Percentiles rank a stretch among this genome's conserved stretches.
phyloP scores from a whole-genome alignment of 2,797 vertebrate species.

The Uromys caudimaculatus region DNA sequence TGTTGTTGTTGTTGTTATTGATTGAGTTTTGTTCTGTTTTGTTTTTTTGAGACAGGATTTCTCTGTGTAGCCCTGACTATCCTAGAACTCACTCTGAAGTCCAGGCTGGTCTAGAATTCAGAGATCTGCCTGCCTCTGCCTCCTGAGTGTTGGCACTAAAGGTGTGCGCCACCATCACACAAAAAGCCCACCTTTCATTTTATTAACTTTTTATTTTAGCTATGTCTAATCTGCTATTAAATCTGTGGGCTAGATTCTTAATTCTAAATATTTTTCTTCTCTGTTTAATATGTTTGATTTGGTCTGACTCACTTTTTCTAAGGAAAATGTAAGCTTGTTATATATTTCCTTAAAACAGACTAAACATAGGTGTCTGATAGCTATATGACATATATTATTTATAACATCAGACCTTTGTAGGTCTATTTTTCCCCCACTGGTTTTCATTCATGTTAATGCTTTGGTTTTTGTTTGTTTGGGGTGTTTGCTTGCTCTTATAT shows the following conservation, averaged over 20 bases:
- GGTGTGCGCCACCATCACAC: background rate
- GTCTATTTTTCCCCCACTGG: conserved; percentile 29
- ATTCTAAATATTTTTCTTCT: conserved; percentile 45
- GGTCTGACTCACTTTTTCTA: conserved; percentile 37
- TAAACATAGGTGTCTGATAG: background rate
- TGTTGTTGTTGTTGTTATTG: background rate
- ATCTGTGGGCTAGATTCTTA: conserved; percentile 31
- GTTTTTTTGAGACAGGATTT: background rate
- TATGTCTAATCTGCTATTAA: background rate
- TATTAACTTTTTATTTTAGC: conserved; percentile 7
- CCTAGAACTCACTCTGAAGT: background rate
- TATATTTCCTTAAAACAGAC: conserved; percentile 26
- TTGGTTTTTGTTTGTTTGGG: conserved; percentile 44
- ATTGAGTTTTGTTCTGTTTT: background rate
- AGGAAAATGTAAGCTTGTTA: conserved; percentile 29
- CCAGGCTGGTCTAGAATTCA: background rate
- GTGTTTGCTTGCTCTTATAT: conserved; percentile 18
- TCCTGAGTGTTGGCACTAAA: background rate
- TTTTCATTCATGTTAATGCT: conserved; percentile 32
- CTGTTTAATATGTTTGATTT: conserved; percentile 50
- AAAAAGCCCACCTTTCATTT: background rate
- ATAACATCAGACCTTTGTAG: background rate
- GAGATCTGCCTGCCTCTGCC: background rate
- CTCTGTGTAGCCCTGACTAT: background rate
- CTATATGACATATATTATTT: conserved; percentile 40